A percentile compares a stretch with the other conserved stretches of the same genome.
Conservation (phyloP, 2,797 vertebrate genomes). For the Oophaga sylvatica region DNA sequence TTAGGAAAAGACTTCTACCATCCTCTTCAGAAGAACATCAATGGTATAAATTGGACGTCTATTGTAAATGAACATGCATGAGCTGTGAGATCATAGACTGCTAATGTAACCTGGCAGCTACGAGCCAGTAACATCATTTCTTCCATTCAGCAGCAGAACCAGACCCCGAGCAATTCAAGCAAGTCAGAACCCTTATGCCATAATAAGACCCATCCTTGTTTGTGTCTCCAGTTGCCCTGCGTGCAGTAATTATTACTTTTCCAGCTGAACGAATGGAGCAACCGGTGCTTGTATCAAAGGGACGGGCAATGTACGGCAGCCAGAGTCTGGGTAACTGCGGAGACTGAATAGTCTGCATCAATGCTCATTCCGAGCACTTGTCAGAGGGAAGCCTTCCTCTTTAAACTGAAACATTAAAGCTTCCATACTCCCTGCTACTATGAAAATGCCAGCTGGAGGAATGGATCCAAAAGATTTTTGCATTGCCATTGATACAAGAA, state of each 20-base stretch:
- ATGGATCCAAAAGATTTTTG: constrained; percentile 51
- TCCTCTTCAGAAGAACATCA: constrained; percentile 67
- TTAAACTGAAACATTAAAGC: constrained; percentile 56
- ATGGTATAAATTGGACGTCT: constrained; percentile 69
- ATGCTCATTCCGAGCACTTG: constrained; percentile 65
- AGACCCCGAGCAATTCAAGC: constrained; percentile 63
- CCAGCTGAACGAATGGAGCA: constrained; percentile 57
- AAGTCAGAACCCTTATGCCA: constrained; percentile 69
- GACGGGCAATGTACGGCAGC: constrained; percentile 35
- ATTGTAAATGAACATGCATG: constrained; percentile 77
- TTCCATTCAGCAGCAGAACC: constrained; percentile 77
- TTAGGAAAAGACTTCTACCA: neutral
- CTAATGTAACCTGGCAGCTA: constrained; percentile 83
- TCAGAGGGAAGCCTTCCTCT: constrained; percentile 69
- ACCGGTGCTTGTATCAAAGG: constrained; percentile 61
- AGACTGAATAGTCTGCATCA: constrained; percentile 61
- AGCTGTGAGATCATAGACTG: constrained; percentile 81
- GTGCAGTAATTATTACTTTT: constrained; percentile 58
- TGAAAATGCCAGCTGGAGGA: constrained; percentile 63
- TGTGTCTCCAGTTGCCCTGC: constrained; percentile 63
- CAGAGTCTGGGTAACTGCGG: constrained; percentile 60
- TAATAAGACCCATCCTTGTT: constrained; percentile 69
- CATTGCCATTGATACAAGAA: constrained; percentile 52
- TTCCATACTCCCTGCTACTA: constrained; percentile 63
- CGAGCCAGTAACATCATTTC: constrained; percentile 77